Conservation (phyloP, 2,888 invertebrate genomes). For the Macrophya annulata region DNA sequence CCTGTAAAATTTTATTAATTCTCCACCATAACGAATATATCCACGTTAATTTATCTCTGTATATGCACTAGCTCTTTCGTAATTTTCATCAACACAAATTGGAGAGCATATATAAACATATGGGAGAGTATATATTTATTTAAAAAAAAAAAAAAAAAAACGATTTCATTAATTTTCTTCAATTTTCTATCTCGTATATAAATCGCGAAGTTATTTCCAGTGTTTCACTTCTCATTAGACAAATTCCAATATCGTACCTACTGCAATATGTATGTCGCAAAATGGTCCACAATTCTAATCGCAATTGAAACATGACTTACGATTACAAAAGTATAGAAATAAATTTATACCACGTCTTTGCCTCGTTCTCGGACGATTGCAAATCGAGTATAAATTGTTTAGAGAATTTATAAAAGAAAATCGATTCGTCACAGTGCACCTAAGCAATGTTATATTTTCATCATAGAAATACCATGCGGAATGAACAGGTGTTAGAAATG, state of each 20-base stretch:
- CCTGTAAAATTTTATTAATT: background rate
- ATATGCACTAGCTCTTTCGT: background rate
- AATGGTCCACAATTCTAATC: background rate
- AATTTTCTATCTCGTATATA: background rate
- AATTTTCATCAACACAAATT: constrained; percentile 7
- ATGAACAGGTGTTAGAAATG: constrained; percentile 35
- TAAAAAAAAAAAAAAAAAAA: background rate
- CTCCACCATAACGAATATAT: background rate
- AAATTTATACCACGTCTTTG: background rate
- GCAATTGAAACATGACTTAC: constrained; percentile 8
- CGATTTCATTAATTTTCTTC: background rate
- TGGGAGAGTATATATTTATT: background rate
- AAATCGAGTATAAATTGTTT: background rate
- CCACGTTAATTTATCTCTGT: background rate
- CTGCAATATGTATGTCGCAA: too few species aligned
- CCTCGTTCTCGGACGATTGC: background rate
- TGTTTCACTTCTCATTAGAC: background rate
- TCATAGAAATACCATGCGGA: background rate
- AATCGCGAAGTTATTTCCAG: background rate
- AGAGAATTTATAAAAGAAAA: constrained; percentile 25
- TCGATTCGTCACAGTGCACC: constrained; percentile 11
- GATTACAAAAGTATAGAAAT: background rate
- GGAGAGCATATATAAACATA: too few species aligned
- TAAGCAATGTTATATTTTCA: background rate
- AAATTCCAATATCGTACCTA: background rate